These are phyloP conservation scores for Spisula subtruncata DNA, from an alignment of 2,888 invertebrate genomes.

Conservation along the genomic window DNA sequence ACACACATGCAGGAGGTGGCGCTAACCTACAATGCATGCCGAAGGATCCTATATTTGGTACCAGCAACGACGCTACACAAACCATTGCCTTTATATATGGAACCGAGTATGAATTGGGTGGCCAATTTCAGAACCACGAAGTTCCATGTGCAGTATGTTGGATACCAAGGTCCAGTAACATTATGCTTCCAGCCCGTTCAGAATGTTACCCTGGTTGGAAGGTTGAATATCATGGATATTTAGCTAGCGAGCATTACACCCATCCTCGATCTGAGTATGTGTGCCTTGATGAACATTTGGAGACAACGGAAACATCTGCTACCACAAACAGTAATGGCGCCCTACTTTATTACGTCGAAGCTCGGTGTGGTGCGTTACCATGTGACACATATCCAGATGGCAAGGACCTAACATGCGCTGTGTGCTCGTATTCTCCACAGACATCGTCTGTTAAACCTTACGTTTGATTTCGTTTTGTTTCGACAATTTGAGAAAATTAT, in stretches of 20 bases:
- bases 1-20: neutral
- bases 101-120: conserved; percentile 2
- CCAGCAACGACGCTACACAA: neutral
- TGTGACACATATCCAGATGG: neutral
- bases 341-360: neutral
- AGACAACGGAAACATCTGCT: neutral
- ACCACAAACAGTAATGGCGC: neutral
- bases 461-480: neutral
- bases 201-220: conserved; percentile 8
- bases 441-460: conserved; percentile 4
- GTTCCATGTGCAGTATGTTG: neutral
- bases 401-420: conserved; percentile 21
- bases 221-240: neutral
- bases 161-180: neutral
- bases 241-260: neutral
- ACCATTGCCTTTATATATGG: neutral
- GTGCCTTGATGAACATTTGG: neutral
- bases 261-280: conserved; percentile 15
- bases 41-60: neutral
- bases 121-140: neutral
- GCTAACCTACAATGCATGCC: neutral
- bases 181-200: neutral
- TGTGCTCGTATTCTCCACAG: conserved; percentile 3
- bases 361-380: neutral
- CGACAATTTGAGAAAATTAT: too few species aligned